Conservation (phyloP, 2,888 invertebrate species). For the Lithophane semibrunnea region DNA sequence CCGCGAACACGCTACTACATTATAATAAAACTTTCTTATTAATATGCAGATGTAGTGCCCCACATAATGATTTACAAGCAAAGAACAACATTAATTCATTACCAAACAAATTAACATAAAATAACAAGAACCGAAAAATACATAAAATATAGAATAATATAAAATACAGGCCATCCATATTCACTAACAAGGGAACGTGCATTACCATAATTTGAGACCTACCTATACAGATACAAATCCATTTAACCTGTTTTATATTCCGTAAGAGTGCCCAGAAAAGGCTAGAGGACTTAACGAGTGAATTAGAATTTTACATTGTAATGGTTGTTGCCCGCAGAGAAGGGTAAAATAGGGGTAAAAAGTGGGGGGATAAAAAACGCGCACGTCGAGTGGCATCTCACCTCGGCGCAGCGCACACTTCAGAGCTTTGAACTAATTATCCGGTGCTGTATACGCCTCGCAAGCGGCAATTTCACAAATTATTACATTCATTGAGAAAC, state of each 20-base stretch:
- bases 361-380: conserved; percentile 54
- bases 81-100: conserved; percentile 61
- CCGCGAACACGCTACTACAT: conserved; percentile 18
- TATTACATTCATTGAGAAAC: conserved; percentile 65
- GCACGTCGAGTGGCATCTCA: conserved; percentile 57
- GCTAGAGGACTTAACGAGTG: conserved; percentile 79
- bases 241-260: conserved; percentile 79
- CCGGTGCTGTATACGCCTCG: conserved; percentile 54
- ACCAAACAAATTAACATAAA: conserved; percentile 62
- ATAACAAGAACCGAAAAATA: conserved; percentile 60
- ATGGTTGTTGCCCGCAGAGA: conserved; percentile 67
- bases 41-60: conserved; percentile 52
- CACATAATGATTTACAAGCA: conserved; percentile 57
- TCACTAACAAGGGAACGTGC: conserved; percentile 65
- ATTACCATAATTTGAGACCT: conserved; percentile 72
- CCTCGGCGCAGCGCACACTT: conserved; percentile 61
- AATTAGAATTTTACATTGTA: conserved; percentile 86
- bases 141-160: conserved; percentile 65
- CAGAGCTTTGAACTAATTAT: conserved; percentile 72
- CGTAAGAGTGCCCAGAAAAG: conserved; percentile 76
- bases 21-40: conserved; percentile 46
- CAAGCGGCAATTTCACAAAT: conserved; percentile 68
- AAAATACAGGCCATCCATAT: conserved; percentile 63
- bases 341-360: conserved; percentile 65
- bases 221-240: conserved; percentile 74